These are phyloP conservation scores for Lophotriccus pileatus DNA, from an alignment of 2,797 vertebrate species.

Conservation along the genomic window DNA sequence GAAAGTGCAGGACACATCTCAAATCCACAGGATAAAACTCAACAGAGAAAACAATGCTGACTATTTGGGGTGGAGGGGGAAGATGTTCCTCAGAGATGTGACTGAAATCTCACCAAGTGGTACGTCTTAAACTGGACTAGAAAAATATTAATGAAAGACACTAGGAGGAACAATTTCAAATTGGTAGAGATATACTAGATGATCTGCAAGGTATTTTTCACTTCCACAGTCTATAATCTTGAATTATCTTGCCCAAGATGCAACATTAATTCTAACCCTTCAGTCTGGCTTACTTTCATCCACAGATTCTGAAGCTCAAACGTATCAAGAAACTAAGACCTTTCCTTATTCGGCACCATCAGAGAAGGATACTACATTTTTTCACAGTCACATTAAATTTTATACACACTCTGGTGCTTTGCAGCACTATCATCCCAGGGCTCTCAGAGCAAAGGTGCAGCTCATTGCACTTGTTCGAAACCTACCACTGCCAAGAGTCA, in stretches of 20 bases:
- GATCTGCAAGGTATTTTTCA: background rate
- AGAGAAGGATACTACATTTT: background rate
- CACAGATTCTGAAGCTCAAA: background rate
- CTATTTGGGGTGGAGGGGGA: background rate
- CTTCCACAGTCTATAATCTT: background rate
- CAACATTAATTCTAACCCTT: background rate
- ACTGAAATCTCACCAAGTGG: background rate
- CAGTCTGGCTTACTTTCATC: background rate
- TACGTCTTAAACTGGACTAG: background rate
- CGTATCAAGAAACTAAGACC: background rate
- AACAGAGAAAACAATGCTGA: background rate
- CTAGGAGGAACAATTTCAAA: background rate
- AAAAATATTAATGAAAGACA: background rate
- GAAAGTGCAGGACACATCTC: background rate
- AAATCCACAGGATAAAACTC: background rate
- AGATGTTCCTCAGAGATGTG: background rate
- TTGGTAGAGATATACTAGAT: background rate
- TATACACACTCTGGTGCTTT: background rate
- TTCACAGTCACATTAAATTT: background rate
- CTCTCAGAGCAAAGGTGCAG: background rate
- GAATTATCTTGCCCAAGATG: background rate
- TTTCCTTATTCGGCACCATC: background rate
- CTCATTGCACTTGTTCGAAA: background rate
- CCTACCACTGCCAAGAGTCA: background rate
- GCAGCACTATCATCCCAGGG: background rate